Percentiles rank a stretch among this genome's conserved stretches.
Conservation (phyloP, 2,113 vertebrate genomes). For the Rattus rattus region DNA sequence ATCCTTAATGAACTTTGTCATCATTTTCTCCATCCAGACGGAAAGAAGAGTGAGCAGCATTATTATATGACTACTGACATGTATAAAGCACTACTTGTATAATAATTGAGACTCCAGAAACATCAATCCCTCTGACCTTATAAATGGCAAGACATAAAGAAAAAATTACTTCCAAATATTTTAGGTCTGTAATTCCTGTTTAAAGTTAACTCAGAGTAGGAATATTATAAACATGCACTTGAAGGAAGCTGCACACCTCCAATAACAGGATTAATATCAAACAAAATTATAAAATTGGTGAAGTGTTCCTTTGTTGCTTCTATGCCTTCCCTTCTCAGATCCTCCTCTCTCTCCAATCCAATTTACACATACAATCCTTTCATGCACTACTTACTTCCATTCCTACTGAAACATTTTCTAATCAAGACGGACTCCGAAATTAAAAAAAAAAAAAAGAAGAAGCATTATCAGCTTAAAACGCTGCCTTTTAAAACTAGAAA, state of each 20-base stretch:
- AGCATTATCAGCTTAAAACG: slow-evolving; percentile 35
- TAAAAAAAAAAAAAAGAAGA: neutral
- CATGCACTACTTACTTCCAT: neutral
- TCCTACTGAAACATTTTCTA: neutral
- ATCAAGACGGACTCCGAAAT: neutral
- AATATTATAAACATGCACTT: neutral
- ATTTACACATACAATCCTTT: neutral
- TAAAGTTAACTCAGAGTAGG: neutral
- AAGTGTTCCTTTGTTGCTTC: neutral
- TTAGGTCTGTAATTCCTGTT: neutral
- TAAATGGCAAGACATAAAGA: neutral
- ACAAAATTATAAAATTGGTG: neutral
- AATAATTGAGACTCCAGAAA: slow-evolving; percentile 7
- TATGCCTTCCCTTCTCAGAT: neutral
- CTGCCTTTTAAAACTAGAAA: neutral
- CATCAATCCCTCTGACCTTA: neutral
- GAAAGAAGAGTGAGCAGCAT: neutral
- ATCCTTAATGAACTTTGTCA: neutral
- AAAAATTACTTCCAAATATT: neutral
- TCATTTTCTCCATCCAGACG: neutral
- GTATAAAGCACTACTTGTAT: neutral
- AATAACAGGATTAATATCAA: neutral
- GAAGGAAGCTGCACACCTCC: neutral
- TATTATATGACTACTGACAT: neutral
- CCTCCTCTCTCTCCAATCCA: neutral